phyloP scores from a whole-genome alignment of 2,797 vertebrate species.

The Myotis myotis region DNA sequence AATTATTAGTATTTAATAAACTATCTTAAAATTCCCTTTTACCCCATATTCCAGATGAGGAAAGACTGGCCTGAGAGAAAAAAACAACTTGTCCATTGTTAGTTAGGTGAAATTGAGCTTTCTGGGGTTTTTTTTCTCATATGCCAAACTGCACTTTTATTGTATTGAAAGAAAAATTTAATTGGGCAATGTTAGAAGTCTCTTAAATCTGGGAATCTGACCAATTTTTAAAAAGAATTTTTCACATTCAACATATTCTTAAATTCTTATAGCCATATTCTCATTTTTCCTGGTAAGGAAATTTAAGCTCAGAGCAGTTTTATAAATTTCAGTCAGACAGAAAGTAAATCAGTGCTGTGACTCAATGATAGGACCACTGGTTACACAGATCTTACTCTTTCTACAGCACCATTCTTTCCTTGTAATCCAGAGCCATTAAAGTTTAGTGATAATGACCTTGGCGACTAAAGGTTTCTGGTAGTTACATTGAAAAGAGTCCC shows the following conservation, averaged over 20 bases:
- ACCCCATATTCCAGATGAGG: not conserved
- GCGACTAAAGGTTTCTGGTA: not conserved
- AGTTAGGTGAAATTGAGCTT: not conserved
- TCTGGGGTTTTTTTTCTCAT: not conserved
- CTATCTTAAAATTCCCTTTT: not conserved
- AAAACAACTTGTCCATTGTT: not conserved
- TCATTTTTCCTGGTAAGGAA: not conserved
- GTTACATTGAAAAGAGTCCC: not conserved
- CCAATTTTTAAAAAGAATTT: not conserved
- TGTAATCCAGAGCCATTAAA: not conserved
- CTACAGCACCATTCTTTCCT: not conserved
- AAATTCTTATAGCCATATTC: not conserved
- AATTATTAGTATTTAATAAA: not conserved
- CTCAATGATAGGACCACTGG: not conserved
- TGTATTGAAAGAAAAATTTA: not conserved
- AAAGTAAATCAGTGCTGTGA: not conserved
- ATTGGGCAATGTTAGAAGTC: not conserved
- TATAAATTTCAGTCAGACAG: not conserved
- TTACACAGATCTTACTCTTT: not conserved
- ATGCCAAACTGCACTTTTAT: not conserved
- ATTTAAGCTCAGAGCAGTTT: conserved; percentile 4
- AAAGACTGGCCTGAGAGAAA: not conserved
- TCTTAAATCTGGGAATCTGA: not conserved
- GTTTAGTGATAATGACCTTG: not conserved
- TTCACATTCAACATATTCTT: not conserved